Evolutionary conservation across 2,888 invertebrate species (phyloP).

Genomic region (Tetragnatha montana): DNA sequence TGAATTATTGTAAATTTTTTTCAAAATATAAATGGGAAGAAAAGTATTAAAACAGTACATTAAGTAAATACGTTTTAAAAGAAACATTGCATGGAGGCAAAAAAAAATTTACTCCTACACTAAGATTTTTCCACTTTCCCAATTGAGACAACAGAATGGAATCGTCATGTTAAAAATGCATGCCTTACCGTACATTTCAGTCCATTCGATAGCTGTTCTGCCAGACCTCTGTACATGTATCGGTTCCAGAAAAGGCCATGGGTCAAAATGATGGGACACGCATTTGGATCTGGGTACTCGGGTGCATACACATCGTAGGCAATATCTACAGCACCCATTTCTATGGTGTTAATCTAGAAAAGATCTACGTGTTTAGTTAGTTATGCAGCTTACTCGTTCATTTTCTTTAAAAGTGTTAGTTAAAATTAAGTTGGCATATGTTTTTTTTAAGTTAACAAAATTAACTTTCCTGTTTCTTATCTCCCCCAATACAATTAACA

Average conservation of each 20-base stretch:
- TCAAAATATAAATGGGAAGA: too few relatives aligned
- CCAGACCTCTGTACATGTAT: conserved; percentile 35
- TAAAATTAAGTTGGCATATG: too few relatives aligned
- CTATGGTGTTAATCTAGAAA: not conserved
- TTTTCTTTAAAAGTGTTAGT: too few relatives aligned
- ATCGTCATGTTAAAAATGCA: not conserved
- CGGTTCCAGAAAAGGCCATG: conserved; percentile 62
- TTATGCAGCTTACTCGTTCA: too few relatives aligned
- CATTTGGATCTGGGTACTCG: not conserved
- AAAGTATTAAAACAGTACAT: too few relatives aligned
- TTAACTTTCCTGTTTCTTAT: too few relatives aligned
- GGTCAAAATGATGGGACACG: conserved; percentile 33
- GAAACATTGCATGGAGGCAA: too few relatives aligned
- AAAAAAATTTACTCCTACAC: too few relatives aligned
- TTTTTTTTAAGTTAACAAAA: too few relatives aligned
- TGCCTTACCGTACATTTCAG: conserved; percentile 45
- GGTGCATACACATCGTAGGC: conserved; percentile 29
- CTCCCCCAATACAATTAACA: too few relatives aligned
- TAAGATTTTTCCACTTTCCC: not conserved
- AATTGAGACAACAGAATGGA: not conserved
- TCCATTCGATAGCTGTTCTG: not conserved
- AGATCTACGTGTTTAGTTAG: not conserved
- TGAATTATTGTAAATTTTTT: too few relatives aligned
- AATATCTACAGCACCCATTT: conserved; percentile 38
- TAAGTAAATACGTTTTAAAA: too few relatives aligned